These are phyloP conservation scores for Notarius quadriscutis DNA, from an alignment of 2,113 vertebrate species.

Conservation along the genomic window DNA sequence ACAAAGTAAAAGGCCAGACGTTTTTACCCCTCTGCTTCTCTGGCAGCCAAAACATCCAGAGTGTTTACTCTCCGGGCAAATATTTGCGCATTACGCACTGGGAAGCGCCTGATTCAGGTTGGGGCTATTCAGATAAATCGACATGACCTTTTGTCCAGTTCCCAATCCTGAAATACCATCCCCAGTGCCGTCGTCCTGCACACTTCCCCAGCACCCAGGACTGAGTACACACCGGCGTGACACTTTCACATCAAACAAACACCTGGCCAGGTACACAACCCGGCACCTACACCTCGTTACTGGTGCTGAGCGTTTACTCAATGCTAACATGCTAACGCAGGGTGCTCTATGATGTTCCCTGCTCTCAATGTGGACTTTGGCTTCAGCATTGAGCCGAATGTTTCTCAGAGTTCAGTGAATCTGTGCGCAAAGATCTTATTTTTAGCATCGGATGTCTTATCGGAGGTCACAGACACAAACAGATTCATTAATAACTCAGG, in stretches of 20 bases:
- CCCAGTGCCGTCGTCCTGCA: background rate
- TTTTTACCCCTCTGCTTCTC: background rate
- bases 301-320: background rate
- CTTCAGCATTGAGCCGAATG: background rate
- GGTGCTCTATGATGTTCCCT: background rate
- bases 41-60: slow-evolving; percentile 15
- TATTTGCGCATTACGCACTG: slow-evolving; percentile 29
- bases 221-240: background rate
- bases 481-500: background rate
- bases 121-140: background rate
- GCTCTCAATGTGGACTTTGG: slow-evolving; percentile 2
- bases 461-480: background rate
- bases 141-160: slow-evolving; percentile 43
- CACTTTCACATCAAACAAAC: background rate
- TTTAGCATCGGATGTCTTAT: background rate
- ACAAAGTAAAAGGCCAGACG: slow-evolving; percentile 12
- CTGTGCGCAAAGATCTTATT: background rate
- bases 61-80: slow-evolving; percentile 32
- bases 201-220: background rate
- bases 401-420: slow-evolving; percentile 8
- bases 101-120: background rate
- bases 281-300: background rate
- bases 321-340: background rate
- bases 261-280: background rate
- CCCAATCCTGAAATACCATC: background rate